A percentile compares a stretch with the other conserved stretches of the same genome.
Conservation (phyloP, 2,113 vertebrate species). For the Coturnix japonica region DNA sequence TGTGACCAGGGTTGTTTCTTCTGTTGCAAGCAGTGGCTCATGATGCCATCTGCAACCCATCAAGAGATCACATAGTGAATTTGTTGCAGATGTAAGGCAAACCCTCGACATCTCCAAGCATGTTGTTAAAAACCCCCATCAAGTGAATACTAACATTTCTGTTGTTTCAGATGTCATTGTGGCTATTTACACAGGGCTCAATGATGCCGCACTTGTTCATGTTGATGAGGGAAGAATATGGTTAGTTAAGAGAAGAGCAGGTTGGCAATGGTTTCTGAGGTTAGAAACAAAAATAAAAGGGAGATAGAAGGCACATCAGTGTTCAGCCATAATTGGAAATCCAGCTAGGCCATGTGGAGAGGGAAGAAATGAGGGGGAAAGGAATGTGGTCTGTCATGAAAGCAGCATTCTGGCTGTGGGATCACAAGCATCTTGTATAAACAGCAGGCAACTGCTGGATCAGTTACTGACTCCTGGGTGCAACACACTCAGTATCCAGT, state of each 20-base stretch:
- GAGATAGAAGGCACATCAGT: slow-evolving; percentile 55
- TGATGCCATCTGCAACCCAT: slow-evolving; percentile 72
- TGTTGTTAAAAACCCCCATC: slow-evolving; percentile 68
- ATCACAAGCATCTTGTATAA: neutral
- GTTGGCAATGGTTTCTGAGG: slow-evolving; percentile 63
- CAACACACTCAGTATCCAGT: neutral
- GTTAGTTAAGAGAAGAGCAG: slow-evolving; percentile 68
- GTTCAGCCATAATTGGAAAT: slow-evolving; percentile 59
- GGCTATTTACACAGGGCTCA: slow-evolving; percentile 62
- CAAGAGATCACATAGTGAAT: slow-evolving; percentile 68
- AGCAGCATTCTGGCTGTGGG: slow-evolving; percentile 40
- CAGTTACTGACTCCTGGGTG: slow-evolving; percentile 25
- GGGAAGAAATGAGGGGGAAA: slow-evolving; percentile 38
- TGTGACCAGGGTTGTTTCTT: slow-evolving; percentile 71
- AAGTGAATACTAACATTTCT: slow-evolving; percentile 49
- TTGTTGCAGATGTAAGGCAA: slow-evolving; percentile 69
- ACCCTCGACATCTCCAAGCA: slow-evolving; percentile 60
- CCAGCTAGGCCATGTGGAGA: slow-evolving; percentile 41
- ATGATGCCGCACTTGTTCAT: slow-evolving; percentile 44
- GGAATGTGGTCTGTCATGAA: slow-evolving; percentile 56
- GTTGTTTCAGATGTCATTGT: slow-evolving; percentile 69
- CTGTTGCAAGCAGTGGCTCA: slow-evolving; percentile 60
- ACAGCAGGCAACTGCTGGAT: slow-evolving; percentile 46
- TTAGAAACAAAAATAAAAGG: slow-evolving; percentile 58
- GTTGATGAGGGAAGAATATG: slow-evolving; percentile 63